Percentiles rank a stretch among this genome's conserved stretches.
Conservation (phyloP, 2,113 vertebrate genomes). For the Abramis brama region DNA sequence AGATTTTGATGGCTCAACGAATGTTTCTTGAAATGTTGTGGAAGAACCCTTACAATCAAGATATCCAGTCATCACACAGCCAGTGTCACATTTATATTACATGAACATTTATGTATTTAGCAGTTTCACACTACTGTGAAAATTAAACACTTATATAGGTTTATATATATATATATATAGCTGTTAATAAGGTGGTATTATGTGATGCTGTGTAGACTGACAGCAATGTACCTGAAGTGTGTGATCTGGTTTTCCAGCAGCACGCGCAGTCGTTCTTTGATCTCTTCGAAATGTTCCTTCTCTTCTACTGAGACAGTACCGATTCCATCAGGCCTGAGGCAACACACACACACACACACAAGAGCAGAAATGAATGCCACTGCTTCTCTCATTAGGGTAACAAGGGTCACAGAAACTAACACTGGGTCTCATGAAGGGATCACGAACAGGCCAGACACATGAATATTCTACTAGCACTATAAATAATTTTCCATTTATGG, state of each 20-base stretch:
- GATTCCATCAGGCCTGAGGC: slow-evolving; percentile 92
- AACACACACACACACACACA: slow-evolving; percentile 6
- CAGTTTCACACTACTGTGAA: background rate
- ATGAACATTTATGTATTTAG: background rate
- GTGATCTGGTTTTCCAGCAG: slow-evolving; percentile 98
- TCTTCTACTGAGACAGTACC: slow-evolving; percentile 96
- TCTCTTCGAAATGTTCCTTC: slow-evolving; percentile 95
- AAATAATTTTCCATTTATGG: background rate
- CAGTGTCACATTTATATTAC: background rate
- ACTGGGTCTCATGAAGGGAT: slow-evolving; percentile 10
- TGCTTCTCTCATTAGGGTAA: slow-evolving; percentile 19
- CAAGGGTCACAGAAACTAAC: slow-evolving; percentile 31
- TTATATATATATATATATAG: background rate
- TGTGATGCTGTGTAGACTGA: background rate
- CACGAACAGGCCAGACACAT: slow-evolving; percentile 1
- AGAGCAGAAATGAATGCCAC: slow-evolving; percentile 19
- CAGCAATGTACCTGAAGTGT: slow-evolving; percentile 88
- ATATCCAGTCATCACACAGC: background rate
- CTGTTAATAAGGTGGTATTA: background rate
- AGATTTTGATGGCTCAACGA: no score
- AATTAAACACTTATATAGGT: background rate
- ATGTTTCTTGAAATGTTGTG: no score
- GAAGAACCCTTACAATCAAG: no score
- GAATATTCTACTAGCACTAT: background rate
- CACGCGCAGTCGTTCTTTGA: slow-evolving; percentile 94